phyloP scores from a whole-genome alignment of 2,797 vertebrate species.

The Spinus pinus region DNA sequence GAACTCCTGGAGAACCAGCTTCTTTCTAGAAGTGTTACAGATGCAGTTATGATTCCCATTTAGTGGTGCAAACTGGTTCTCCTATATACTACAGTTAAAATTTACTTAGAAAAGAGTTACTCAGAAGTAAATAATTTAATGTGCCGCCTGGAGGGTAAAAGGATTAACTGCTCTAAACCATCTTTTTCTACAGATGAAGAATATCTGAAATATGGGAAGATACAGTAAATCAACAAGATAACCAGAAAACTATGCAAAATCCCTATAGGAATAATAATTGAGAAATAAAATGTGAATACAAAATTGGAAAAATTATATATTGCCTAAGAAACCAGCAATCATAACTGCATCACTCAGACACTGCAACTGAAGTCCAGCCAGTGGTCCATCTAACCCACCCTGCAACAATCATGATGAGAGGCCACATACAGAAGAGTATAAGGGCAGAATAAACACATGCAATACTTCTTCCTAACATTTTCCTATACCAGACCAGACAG shows the following conservation, averaged over 20 bases:
- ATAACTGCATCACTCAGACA: fast-evolving
- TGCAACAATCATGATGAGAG: not conserved
- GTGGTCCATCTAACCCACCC: not conserved
- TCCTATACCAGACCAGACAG: not conserved
- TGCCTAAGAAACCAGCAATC: not conserved
- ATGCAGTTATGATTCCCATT: not conserved
- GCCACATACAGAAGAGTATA: not conserved
- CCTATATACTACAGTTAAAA: not conserved
- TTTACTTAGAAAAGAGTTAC: not conserved
- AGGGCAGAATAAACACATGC: not conserved
- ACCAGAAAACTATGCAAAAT: not conserved
- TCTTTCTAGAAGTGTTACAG: not conserved
- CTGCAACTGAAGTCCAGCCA: not conserved
- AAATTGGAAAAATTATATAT: not conserved
- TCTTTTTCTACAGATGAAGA: not conserved
- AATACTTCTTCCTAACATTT: not conserved
- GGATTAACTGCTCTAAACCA: not conserved
- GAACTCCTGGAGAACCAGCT: not conserved
- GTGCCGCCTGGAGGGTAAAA: not conserved
- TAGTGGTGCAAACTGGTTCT: not conserved
- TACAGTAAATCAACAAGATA: not conserved
- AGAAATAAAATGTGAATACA: not conserved
- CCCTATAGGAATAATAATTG: not conserved
- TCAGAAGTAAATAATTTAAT: not conserved
- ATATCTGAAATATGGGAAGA: not conserved